Conservation (phyloP, 2,797 vertebrate species). For the Carcharodon carcharias region DNA sequence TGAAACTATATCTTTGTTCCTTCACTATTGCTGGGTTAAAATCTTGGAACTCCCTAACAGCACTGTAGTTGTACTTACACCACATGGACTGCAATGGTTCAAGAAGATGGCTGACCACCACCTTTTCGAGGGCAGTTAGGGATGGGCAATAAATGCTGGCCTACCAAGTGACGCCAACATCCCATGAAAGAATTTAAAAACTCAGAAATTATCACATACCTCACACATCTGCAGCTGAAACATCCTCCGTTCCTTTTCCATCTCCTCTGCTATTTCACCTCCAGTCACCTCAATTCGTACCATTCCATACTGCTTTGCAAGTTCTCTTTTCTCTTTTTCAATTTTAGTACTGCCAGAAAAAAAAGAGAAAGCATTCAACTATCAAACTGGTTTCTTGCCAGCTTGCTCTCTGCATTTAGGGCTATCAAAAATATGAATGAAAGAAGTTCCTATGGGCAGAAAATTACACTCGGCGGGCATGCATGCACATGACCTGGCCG, state of each 20-base stretch:
- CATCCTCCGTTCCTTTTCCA: slow-evolving; percentile 72
- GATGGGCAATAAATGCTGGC: too few relatives aligned
- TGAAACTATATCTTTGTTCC: too few relatives aligned
- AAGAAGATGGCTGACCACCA: too few relatives aligned
- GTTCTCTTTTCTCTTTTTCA: slow-evolving; percentile 73
- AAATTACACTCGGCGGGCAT: too few relatives aligned
- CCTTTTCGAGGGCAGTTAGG: too few relatives aligned
- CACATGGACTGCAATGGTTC: too few relatives aligned
- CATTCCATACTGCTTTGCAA: slow-evolving; percentile 74
- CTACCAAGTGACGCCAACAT: too few relatives aligned
- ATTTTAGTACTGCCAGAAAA: slow-evolving; percentile 64
- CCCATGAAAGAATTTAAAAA: not conserved
- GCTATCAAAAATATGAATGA: not conserved
- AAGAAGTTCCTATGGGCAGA: too few relatives aligned
- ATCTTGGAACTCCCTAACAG: too few relatives aligned
- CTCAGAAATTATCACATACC: slow-evolving; percentile 46
- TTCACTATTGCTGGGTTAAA: too few relatives aligned
- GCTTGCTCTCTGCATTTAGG: not conserved
- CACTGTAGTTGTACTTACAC: too few relatives aligned
- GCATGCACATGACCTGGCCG: too few relatives aligned
- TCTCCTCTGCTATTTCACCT: slow-evolving; percentile 73
- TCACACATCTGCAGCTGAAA: slow-evolving; percentile 78
- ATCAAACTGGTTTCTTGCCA: not conserved
- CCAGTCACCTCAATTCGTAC: slow-evolving; percentile 67
- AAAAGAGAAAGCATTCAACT: slow-evolving; percentile 36